Percentiles rank a stretch among this genome's conserved stretches.
These are phyloP conservation scores for Elgaria multicarinata DNA, from an alignment of 2,113 vertebrate species.

Conservation along the genomic window DNA sequence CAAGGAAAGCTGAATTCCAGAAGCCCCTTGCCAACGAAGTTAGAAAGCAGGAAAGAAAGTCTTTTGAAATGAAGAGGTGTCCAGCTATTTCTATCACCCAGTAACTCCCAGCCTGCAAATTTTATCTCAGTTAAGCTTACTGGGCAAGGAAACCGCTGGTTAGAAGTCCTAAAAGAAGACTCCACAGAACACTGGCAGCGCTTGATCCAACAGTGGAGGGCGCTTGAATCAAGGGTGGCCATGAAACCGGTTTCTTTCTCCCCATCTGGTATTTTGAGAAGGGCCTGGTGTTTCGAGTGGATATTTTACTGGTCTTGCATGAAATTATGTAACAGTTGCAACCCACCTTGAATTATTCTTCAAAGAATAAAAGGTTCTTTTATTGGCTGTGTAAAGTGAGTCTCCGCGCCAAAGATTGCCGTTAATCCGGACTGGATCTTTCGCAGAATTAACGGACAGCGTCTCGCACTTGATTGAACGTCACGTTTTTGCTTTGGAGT, in stretches of 20 bases:
- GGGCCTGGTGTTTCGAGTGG: neutral
- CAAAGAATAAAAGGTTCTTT: neutral
- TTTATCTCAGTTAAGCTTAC: too few relatives aligned
- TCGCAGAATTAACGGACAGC: neutral
- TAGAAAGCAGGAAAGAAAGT: too few relatives aligned
- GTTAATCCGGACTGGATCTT: neutral
- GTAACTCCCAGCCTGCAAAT: too few relatives aligned
- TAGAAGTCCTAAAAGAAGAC: too few relatives aligned
- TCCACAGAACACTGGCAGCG: too few relatives aligned
- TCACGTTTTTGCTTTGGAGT: neutral
- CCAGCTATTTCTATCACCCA: too few relatives aligned
- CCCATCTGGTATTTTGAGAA: neutral
- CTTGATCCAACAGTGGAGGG: too few relatives aligned
- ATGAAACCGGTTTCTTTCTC: neutral
- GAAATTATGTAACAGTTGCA: neutral
- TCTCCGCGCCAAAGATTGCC: neutral
- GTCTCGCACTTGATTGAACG: neutral
- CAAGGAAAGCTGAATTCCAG: too few relatives aligned
- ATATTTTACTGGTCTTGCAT: neutral
- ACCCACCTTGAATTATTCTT: neutral
- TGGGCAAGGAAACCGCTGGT: too few relatives aligned
- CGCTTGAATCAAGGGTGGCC: neutral
- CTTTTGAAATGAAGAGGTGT: too few relatives aligned
- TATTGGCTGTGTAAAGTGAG: neutral
- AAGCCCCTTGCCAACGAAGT: neutral